These are phyloP conservation scores for Megaceryle alcyon DNA, from an alignment of 2,797 vertebrate genomes.

Conservation along the genomic window DNA sequence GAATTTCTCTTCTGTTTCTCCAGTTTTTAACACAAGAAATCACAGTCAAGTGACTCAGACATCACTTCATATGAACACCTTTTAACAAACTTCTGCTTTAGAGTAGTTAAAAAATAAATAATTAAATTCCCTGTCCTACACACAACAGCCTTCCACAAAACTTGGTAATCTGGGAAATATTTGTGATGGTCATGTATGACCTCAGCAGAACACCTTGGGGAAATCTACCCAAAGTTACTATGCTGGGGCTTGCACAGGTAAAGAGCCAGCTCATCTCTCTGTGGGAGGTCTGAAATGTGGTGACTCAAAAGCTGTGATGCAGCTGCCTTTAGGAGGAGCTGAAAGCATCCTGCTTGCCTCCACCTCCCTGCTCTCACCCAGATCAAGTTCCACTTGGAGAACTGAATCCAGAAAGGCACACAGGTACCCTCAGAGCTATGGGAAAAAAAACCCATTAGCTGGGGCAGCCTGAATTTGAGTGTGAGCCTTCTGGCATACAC, in stretches of 20 bases:
- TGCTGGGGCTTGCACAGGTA: constrained; percentile 4
- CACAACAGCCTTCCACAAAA: not conserved
- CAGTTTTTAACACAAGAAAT: not conserved
- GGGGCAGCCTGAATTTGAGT: not conserved
- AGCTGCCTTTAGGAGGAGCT: constrained; percentile 11
- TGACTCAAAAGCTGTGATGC: not conserved
- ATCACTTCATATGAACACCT: not conserved
- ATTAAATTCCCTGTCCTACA: not conserved
- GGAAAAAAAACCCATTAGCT: not conserved
- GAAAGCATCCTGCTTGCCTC: not conserved
- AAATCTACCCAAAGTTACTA: not conserved
- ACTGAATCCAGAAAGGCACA: not conserved
- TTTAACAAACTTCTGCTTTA: not conserved
- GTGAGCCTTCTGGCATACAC: not conserved
- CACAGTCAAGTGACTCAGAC: not conserved
- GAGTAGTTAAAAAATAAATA: not conserved
- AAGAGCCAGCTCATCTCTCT: not conserved
- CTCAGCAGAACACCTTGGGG: not conserved
- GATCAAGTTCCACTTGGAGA: not conserved
- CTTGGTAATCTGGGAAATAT: constrained; percentile 14
- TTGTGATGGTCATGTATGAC: not conserved
- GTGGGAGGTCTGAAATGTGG: constrained; percentile 56
- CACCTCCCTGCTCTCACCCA: not conserved
- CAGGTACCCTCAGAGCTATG: not conserved
- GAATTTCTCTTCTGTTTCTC: not conserved